Conservation (phyloP, 2,797 vertebrate species). For the Eulemur albifrons region DNA sequence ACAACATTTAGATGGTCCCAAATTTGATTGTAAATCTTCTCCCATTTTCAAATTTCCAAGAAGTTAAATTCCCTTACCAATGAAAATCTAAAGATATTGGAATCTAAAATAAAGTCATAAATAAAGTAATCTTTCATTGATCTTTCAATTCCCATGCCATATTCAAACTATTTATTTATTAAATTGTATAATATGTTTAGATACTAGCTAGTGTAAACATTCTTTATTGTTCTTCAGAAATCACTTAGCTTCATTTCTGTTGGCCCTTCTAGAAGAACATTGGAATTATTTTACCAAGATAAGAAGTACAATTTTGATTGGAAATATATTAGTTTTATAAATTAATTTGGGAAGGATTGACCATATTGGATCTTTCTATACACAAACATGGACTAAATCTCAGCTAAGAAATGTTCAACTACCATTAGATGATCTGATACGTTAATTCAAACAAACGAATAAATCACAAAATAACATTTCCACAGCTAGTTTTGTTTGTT, state of each 20-base stretch:
- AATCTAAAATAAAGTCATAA: background rate
- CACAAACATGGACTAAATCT: background rate
- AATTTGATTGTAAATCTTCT: conserved; percentile 21
- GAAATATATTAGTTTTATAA: background rate
- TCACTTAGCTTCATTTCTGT: background rate
- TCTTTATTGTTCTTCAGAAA: background rate
- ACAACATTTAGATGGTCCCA: background rate
- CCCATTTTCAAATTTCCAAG: conserved; percentile 12
- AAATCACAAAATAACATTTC: background rate
- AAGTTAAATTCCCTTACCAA: background rate
- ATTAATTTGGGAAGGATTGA: background rate
- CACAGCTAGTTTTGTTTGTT: background rate
- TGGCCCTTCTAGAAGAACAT: background rate
- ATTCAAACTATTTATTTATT: background rate
- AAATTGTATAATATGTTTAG: background rate
- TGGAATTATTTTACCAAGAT: background rate
- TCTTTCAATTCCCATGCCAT: background rate
- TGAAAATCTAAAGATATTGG: background rate
- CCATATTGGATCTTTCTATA: background rate
- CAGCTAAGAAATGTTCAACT: background rate
- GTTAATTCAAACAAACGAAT: background rate
- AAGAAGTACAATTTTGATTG: background rate
- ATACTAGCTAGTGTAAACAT: background rate
- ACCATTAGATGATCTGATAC: background rate
- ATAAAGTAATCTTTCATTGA: background rate